phyloP scores from a whole-genome alignment of 2,113 vertebrate species.

The Reinhardtius hippoglossoides region DNA sequence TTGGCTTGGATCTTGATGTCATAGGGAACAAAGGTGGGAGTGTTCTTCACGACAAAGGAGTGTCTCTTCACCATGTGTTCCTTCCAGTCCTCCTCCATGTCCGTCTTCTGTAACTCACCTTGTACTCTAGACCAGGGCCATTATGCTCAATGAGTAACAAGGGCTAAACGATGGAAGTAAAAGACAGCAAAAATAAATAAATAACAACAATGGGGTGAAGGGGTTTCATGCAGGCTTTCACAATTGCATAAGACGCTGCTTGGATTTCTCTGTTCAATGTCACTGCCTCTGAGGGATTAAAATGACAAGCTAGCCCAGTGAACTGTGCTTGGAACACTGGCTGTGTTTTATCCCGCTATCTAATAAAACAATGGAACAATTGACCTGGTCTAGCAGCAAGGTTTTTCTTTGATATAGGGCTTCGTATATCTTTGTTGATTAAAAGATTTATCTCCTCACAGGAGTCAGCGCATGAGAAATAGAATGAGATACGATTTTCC shows the following conservation, averaged over 20 bases:
- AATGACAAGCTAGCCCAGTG: slow-evolving; percentile 44
- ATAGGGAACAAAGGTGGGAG: slow-evolving; percentile 92
- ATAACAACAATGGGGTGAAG: not conserved
- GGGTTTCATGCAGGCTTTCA: slow-evolving; percentile 38
- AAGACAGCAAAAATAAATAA: not conserved
- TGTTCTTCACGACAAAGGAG: slow-evolving; percentile 86
- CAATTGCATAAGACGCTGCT: slow-evolving; percentile 44
- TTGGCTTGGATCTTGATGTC: slow-evolving; percentile 92
- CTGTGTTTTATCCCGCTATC: slow-evolving; percentile 46
- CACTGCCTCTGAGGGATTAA: slow-evolving; percentile 50
- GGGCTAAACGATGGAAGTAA: slow-evolving; percentile 78
- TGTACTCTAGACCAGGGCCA: slow-evolving; percentile 93
- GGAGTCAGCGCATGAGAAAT: slow-evolving; percentile 50
- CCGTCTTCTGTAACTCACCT: slow-evolving; percentile 89
- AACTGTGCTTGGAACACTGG: slow-evolving; percentile 40
- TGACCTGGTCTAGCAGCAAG: slow-evolving; percentile 45
- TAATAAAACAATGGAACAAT: slow-evolving; percentile 64
- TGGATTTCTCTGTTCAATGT: slow-evolving; percentile 44
- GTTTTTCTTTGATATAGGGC: slow-evolving; percentile 54
- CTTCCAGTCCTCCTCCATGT: slow-evolving; percentile 84
- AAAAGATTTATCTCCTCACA: slow-evolving; percentile 62
- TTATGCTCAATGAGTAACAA: slow-evolving; percentile 89
- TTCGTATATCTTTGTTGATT: slow-evolving; percentile 46
- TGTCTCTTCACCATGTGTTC: slow-evolving; percentile 90
- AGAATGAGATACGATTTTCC: slow-evolving; percentile 69